Evolutionary conservation across 2,797 vertebrate genomes (phyloP).

Genomic region (Eulemur coronatus): DNA sequence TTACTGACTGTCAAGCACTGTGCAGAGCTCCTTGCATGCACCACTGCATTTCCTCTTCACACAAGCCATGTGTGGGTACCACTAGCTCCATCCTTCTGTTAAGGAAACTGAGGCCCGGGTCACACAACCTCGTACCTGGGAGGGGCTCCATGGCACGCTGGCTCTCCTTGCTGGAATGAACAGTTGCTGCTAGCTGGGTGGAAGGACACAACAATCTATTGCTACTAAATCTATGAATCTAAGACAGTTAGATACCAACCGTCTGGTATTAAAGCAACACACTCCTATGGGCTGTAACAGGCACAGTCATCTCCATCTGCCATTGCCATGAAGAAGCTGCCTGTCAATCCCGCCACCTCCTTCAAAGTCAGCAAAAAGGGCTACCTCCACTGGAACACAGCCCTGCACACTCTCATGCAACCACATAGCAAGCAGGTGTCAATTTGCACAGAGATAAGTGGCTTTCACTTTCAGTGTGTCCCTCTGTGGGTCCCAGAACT

Average conservation of each 20-base stretch:
- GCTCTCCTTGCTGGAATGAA: not conserved
- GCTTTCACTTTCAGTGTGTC: not conserved
- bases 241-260: not conserved
- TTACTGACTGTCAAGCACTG: too few species aligned
- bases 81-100: not conserved
- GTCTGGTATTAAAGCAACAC: not conserved
- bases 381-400: not conserved
- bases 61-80: not conserved
- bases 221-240: not conserved
- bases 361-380: not conserved
- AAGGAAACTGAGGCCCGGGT: not conserved
- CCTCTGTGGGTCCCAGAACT: not conserved
- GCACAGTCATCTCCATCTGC: not conserved
- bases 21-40: accelerated
- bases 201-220: not conserved
- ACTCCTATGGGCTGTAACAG: accelerated
- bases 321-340: accelerated
- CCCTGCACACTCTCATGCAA: not conserved
- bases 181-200: not conserved
- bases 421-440: not conserved
- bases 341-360: accelerated
- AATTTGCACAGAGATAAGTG: not conserved
- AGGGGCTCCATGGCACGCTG: not conserved
- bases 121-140: not conserved
- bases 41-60: accelerated